Base-by-base conservation (phyloP, 2,888 invertebrate genomes). In the Acrobasis repandana region DNA sequence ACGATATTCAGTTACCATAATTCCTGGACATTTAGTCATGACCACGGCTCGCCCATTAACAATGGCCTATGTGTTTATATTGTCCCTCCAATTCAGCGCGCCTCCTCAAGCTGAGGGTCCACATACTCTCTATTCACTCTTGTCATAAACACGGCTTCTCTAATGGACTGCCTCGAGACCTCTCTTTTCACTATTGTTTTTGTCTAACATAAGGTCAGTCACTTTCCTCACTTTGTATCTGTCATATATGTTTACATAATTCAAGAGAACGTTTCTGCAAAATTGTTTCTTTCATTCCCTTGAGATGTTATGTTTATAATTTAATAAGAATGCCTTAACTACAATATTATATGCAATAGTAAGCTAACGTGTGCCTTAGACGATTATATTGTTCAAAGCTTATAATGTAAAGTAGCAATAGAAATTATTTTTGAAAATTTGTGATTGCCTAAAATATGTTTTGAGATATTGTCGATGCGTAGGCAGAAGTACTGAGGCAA, bases 141-240 rank as follows among this genome's bases (percentile, higher is more conserved):
- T 86, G 88, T 88, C 88, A 85, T 83, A 80, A 79, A 80, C 84
- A 87, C 83, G 83, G 86, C 86, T 80, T 75, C 80, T 76, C 80
- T 89, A 89, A 90, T 88, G 88, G 87, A 84, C 83, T 82, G 76
- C 70, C 77, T 85, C 81, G 71, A 79, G 80, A 76, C 72, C 43
- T 52, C 43, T 52, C 52, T 52, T 33, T 60, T 14, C 34, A 74
- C 80, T 79, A 81, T 85, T 88, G 87, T 89, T 86, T 86, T 86
- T 86, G 82, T 73, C 71, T 73, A 74, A 78, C 75, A 70, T 69
- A 69, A 70, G 69, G 70, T 77, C 71, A 71, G 71, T 52, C 64
- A 75, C 75, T 75, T 72, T 74, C 73, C 76, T 78, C 72, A 66
- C 66, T 61, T 67, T 67, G 68, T 72, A 67, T 67, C 66, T 69